Base-by-base conservation (phyloP, 2,797 vertebrate species). In the Catostomus latipinnis region DNA sequence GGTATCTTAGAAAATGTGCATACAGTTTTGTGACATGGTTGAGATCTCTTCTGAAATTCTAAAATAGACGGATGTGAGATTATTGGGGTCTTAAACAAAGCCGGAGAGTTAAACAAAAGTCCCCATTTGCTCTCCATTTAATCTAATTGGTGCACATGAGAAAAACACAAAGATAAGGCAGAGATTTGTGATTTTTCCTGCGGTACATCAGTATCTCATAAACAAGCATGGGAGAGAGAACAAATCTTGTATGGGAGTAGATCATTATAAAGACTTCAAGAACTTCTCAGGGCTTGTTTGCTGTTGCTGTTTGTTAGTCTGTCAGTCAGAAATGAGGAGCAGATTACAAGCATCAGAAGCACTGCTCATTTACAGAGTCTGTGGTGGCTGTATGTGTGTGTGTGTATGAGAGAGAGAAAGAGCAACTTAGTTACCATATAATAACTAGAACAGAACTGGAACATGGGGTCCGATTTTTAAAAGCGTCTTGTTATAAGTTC, bases 361-460 rank as follows among this genome's bases (percentile, higher is more conserved):
- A 4, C 34, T 34, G 34, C 34, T 34, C 34, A 34, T 34, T 34
- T 34, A 34, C 34, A 34, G 34, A 14, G 67, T 48, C 12, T 18
- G 52, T 14, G 18, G 46, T 49, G 52, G 34, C 2, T 71, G 50
- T 71, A 6, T 71, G 50, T 54, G 18, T 71, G 67, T 70, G 49
- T 70, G 45, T 57, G 22, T 71, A 16, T 71, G 54, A 45, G 54
- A 45, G 6, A 45, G 12, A 45, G 12, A 7, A n/a, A 63, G 6
- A 62, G 49, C 62, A 71, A 5, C 46, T 1, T 45, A 53, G 56
- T 65, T 54, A 76, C 54, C 46, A 50, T 70, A 76, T 65, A 73
- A 52, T 65, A 68, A 67, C 69, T 65, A 65, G 4, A 8, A 16
- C 48, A 22, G 79, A 84, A 61, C 73, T 80, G 73, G 62, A 80